A percentile compares a stretch with the other conserved stretches of the same genome.
Conservation (phyloP, 1,140 invertebrate genomes). For the Papilio aristodemus region DNA sequence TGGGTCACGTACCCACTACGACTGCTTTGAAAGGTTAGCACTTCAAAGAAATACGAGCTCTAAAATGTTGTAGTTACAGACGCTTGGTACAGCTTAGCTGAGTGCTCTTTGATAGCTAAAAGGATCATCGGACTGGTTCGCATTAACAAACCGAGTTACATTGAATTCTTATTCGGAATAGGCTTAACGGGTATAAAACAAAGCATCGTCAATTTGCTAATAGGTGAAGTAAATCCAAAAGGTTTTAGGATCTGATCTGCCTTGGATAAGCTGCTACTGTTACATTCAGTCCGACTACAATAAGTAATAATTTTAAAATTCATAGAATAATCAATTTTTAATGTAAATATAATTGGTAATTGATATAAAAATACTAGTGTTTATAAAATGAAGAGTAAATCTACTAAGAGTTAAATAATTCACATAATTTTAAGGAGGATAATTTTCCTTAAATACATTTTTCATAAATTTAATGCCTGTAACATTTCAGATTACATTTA, state of each 20-base stretch:
- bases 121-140: constrained; percentile 8
- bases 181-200: no score
- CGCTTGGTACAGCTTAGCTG: not conserved
- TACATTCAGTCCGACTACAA: no score
- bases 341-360: no score
- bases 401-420: no score
- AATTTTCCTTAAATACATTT: not conserved
- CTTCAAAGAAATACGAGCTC: constrained; percentile 14
- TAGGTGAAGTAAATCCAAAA: not conserved
- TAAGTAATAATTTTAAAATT: no score
- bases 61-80: constrained; percentile 14
- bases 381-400: no score
- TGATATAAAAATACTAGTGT: no score
- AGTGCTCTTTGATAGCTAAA: constrained; percentile 12
- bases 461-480: not conserved
- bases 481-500: not conserved
- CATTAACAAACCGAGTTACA: not conserved
- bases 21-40: constrained; percentile 4
- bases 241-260: not conserved
- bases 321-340: no score
- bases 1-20: constrained; percentile 2
- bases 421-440: not conserved
- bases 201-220: not conserved
- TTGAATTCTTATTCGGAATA: not conserved
- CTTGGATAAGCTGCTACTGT: no score